Base-by-base conservation (phyloP, 2,113 vertebrate genomes). In the Amblyornis subalaris region DNA sequence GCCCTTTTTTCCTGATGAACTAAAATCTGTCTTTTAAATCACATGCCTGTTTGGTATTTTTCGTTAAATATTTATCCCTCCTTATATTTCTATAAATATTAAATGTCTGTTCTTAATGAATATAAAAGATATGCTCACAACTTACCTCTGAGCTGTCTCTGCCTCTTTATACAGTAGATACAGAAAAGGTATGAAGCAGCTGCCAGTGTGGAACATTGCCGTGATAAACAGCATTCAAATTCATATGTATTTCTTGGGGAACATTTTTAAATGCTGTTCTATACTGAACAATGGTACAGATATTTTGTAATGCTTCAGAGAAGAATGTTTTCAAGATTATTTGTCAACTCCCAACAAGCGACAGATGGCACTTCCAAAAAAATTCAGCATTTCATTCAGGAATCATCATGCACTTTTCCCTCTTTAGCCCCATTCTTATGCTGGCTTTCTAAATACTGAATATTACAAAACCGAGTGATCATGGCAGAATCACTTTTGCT, bases 131-230 rank as follows among this genome's bases (percentile, higher is more conserved):
- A 26, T 15, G 53, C 14, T 83, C 82, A 58, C 38, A 84, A 48
- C 75, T 84, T 91, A 50, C 91, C 50, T 93, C 35, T 89, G 76
- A 93, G 90, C 65, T 85, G 22, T 60, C 45, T 44, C n/a, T 94
- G 78, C 55, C 90, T 93, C 91, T 97, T 94, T 74, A 33, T 89
- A 88, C 44, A 87, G 8, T 75, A 72, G 74, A 55, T 35, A 8
- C 1, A 40, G 25, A 53, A 87, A 44, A 88, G 25, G 28, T 57
- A 25, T 58, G 61, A 44, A 85, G 44, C 20, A 90, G 87, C 85
- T 97, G 94, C 93, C 77, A 65, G 51, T 86, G 66, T 75, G 88
- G 72, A 96, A 57, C 89, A 95, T 89, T 96, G 93, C 96, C 96
- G 95, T 97, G 90, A 95, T 96, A 75, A 88, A 89, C 47, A 76